Percentiles rank a stretch among this genome's conserved stretches.
Evolutionary conservation across 2,797 vertebrate genomes (phyloP).

Genomic region (Leptodactylus fallax): DNA sequence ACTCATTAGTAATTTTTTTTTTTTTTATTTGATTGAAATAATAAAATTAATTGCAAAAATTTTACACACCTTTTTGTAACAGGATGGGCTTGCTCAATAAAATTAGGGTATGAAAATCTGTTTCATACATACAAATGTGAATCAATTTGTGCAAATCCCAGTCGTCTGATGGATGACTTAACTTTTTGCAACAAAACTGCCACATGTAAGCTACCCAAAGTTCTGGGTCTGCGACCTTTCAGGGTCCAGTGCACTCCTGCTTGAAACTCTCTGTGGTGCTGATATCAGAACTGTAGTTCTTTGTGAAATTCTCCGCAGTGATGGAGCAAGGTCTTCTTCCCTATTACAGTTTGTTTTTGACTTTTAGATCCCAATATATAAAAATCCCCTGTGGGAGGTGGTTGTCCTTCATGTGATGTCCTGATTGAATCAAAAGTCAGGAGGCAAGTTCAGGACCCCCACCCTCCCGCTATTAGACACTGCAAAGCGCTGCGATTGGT

Average conservation of each 20-base stretch:
- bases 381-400: not conserved
- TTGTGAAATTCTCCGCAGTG: not conserved
- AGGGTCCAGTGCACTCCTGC: not conserved
- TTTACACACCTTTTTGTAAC: too few relatives aligned
- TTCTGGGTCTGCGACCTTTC: not conserved
- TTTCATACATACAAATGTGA: not conserved
- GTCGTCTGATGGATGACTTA: too few relatives aligned
- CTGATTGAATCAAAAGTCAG: not conserved
- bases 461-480: not conserved
- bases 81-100: too few relatives aligned
- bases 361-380: not conserved
- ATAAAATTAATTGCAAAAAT: not conserved
- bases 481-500: too few relatives aligned
- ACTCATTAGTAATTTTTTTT: not conserved
- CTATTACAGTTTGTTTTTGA: not conserved
- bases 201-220: not conserved
- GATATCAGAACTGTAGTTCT: not conserved
- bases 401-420: not conserved
- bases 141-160: too few relatives aligned
- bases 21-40: not conserved
- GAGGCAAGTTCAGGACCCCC: not conserved
- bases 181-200: too few relatives aligned
- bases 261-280: not conserved
- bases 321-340: slow-evolving; percentile 25
- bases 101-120: not conserved